These are phyloP conservation scores for Octonoba sinensis DNA, from an alignment of 2,888 invertebrate genomes.

Conservation along the genomic window DNA sequence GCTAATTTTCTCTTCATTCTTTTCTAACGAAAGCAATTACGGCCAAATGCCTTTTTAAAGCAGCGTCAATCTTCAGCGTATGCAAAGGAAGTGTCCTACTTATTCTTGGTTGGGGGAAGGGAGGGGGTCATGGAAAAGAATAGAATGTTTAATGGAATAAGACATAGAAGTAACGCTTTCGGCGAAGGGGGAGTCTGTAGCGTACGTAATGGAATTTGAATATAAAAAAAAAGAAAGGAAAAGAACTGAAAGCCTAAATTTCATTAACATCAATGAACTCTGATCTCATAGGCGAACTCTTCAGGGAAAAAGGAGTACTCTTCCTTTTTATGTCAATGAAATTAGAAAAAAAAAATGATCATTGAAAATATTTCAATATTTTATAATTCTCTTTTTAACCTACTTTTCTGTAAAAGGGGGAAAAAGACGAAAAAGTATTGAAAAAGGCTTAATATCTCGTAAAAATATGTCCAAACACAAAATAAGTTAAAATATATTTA, in stretches of 20 bases:
- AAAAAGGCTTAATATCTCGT: neutral
- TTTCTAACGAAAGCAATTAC: constrained; percentile 28
- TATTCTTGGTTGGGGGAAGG: constrained; percentile 1
- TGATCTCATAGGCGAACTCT: constrained; percentile 37
- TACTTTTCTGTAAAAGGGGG: too few relatives aligned
- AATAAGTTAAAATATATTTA: neutral
- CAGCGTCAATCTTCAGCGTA: too few relatives aligned
- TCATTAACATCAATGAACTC: constrained; percentile 51
- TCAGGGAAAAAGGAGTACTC: constrained; percentile 8
- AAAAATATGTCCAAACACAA: neutral
- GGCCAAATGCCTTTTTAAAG: constrained; percentile 30
- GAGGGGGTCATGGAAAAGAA: neutral
- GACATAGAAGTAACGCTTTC: too few relatives aligned
- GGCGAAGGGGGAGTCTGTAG: too few relatives aligned
- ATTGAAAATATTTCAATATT: too few relatives aligned
- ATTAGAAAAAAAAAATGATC: too few relatives aligned
- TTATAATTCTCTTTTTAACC: too few relatives aligned
- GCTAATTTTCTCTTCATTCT: neutral
- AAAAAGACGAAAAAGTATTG: too few relatives aligned
- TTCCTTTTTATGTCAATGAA: neutral
- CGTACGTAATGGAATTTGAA: constrained; percentile 1
- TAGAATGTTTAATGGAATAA: too few relatives aligned
- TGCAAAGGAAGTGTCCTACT: neutral
- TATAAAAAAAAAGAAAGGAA: neutral
- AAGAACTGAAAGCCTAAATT: constrained; percentile 12